Conservation (phyloP, 2,113 vertebrate genomes). For the Stictonetta naevosa region DNA sequence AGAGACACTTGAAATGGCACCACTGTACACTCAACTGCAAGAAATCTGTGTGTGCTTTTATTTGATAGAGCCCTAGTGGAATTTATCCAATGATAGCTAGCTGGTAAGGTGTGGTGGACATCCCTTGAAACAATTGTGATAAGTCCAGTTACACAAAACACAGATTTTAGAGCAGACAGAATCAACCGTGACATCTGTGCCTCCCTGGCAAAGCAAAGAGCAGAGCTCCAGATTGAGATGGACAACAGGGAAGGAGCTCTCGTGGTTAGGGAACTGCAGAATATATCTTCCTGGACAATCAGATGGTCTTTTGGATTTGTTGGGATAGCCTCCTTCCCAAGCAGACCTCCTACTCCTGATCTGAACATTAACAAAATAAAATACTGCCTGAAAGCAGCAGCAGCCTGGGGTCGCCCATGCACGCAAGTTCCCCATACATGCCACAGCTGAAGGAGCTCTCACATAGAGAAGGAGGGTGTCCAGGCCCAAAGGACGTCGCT, state of each 20-base stretch:
- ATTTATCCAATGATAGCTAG: neutral
- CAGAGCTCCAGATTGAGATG: neutral
- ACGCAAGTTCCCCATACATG: neutral
- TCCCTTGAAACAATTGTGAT: rapidly evolving
- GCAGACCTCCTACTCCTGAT: neutral
- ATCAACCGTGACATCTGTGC: neutral
- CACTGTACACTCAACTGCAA: neutral
- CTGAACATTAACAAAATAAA: neutral
- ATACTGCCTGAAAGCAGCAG: neutral
- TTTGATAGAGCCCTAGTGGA: neutral
- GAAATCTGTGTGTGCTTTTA: neutral
- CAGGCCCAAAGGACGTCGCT: rapidly evolving
- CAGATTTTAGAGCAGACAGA: neutral
- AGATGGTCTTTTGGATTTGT: neutral
- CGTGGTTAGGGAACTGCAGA: neutral
- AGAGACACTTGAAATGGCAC: neutral
- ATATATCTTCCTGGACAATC: neutral
- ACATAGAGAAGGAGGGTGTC: neutral
- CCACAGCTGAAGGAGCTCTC: neutral
- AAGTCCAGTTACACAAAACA: neutral
- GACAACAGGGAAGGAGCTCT: neutral
- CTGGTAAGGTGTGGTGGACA: neutral
- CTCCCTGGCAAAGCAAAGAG: neutral
- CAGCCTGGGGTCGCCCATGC: neutral
- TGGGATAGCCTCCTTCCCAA: neutral